Evolutionary conservation across 2,797 vertebrate genomes (phyloP).

Genomic region (Pangasius larnaudii): DNA sequence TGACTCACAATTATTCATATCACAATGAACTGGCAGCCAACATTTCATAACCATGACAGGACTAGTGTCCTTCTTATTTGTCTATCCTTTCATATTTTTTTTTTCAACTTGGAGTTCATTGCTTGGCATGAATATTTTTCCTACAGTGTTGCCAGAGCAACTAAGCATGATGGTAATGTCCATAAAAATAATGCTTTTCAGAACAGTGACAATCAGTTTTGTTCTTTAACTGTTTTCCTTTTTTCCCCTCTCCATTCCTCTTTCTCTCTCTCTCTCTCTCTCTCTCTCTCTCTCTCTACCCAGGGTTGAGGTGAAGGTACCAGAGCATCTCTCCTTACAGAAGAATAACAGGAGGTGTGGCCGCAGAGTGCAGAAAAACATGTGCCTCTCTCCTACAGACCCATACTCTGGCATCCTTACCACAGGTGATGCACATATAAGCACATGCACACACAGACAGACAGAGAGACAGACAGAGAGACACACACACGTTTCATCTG

Average conservation of each 20-base stretch:
- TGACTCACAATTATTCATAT: neutral
- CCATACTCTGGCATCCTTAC: slow-evolving; percentile 74
- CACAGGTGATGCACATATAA: slow-evolving; percentile 50
- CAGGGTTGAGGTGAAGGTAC: slow-evolving; percentile 73
- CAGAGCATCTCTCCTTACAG: slow-evolving; percentile 68
- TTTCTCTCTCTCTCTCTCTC: slow-evolving; percentile 7
- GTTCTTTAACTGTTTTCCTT: neutral
- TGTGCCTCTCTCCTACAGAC: slow-evolving; percentile 80
- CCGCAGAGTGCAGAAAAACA: slow-evolving; percentile 80
- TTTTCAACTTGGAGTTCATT: neutral
- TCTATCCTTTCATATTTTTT: neutral
- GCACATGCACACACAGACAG: neutral
- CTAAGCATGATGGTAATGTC: neutral
- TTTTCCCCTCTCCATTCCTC: neutral
- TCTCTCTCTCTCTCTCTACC: neutral
- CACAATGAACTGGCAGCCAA: neutral
- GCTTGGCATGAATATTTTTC: neutral
- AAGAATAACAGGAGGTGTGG: slow-evolving; percentile 78
- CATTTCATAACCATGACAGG: neutral
- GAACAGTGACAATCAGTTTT: neutral
- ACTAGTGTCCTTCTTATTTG: neutral
- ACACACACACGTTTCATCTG: neutral
- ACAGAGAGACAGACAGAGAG: neutral
- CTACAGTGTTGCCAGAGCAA: slow-evolving; percentile 20
- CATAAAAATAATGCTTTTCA: neutral